A percentile compares a stretch with the other conserved stretches of the same genome.
Conservation (phyloP, 2,888 invertebrate genomes). For the Pilophorus perplexus region DNA sequence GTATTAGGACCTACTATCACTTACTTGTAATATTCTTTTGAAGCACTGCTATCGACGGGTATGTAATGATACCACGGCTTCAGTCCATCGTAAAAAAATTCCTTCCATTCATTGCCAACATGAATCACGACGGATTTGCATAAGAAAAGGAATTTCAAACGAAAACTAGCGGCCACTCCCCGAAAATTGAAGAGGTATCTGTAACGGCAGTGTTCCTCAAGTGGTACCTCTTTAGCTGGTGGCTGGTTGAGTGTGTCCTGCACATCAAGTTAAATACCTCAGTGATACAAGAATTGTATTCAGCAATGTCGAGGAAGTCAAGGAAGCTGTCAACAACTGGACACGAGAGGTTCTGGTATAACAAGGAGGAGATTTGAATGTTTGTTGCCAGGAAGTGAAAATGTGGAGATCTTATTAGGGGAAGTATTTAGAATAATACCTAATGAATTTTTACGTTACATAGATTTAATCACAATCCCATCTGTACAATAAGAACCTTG, state of each 20-base stretch:
- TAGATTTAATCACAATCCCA: too few relatives aligned
- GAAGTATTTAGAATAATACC: too few relatives aligned
- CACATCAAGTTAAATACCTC: slow-evolving; percentile 48
- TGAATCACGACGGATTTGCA: slow-evolving; percentile 92
- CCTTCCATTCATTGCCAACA: slow-evolving; percentile 89
- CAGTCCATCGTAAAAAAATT: slow-evolving; percentile 88
- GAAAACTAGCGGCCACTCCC: slow-evolving; percentile 95
- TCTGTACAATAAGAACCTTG: too few relatives aligned
- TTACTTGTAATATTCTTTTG: slow-evolving; percentile 67
- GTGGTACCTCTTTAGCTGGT: slow-evolving; percentile 80
- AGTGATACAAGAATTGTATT: too few relatives aligned
- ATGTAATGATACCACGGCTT: slow-evolving; percentile 96
- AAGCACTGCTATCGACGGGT: slow-evolving; percentile 70
- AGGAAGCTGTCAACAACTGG: too few relatives aligned
- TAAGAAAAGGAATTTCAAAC: slow-evolving; percentile 91
- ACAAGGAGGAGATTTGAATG: too few relatives aligned
- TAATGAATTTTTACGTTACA: too few relatives aligned
- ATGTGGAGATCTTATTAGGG: too few relatives aligned
- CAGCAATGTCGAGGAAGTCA: too few relatives aligned
- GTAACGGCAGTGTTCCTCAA: slow-evolving; percentile 89
- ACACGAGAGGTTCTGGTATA: too few relatives aligned
- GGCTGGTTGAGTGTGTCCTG: slow-evolving; percentile 82
- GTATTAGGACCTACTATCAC: too few relatives aligned
- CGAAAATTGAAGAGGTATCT: slow-evolving; percentile 94
- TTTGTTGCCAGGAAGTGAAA: too few relatives aligned